These are phyloP conservation scores for Amblyjoppa fuscipennis DNA, from an alignment of 2,888 invertebrate species.

Conservation along the genomic window DNA sequence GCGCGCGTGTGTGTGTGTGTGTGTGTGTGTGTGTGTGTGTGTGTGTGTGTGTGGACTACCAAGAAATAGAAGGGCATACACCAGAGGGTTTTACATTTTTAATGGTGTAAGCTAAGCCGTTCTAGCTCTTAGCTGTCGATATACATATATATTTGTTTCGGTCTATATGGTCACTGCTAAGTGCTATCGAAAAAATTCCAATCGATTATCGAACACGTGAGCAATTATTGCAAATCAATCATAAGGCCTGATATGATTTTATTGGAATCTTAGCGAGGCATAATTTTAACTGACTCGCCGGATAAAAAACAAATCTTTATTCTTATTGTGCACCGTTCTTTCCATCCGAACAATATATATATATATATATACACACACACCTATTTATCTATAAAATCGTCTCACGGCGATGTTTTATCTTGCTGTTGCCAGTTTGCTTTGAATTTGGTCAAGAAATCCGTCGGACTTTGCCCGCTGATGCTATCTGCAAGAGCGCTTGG, in stretches of 20 bases:
- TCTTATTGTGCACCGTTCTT: not conserved
- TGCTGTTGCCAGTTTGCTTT: constrained; percentile 55
- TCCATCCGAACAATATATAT: not conserved
- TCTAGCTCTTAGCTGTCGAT: too few relatives aligned
- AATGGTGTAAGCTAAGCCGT: not conserved
- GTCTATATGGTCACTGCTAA: not conserved
- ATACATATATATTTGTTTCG: not conserved
- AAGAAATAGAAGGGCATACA: not conserved
- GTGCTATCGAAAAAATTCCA: constrained; percentile 25
- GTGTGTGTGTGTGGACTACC: not conserved
- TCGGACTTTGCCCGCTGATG: constrained; percentile 26
- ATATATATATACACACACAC: not conserved
- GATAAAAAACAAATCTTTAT: not conserved
- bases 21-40: not conserved
- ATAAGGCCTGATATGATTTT: not conserved
- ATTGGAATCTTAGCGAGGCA: not conserved
- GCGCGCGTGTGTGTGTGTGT: too few relatives aligned
- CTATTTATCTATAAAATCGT: constrained; percentile 42
- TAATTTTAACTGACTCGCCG: not conserved
- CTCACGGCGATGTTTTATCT: constrained; percentile 60
- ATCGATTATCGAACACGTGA: constrained; percentile 8
- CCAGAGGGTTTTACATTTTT: not conserved
- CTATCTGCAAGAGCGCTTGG: constrained; percentile 41
- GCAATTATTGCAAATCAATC: constrained; percentile 10
- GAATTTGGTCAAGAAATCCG: constrained; percentile 66